Base-by-base conservation (phyloP, 2,888 invertebrate species). In the Crematogaster levior region DNA sequence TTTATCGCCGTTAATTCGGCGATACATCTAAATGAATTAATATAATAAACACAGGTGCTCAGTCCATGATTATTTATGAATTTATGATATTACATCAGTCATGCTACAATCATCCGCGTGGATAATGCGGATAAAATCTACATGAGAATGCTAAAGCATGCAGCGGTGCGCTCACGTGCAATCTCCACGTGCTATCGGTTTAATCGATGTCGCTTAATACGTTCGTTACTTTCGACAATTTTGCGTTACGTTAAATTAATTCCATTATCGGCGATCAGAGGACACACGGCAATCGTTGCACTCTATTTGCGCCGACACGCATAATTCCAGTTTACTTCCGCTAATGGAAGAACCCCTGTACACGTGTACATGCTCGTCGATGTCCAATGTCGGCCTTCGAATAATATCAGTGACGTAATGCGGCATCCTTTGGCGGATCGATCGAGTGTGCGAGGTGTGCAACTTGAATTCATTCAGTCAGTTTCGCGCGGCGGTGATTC, bases 381-480 rank as follows among this genome's bases (percentile, higher is more conserved):
- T 89, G 82, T 6, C 75, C 82, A 58, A 72, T 74, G 83, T 72
- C 70, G 84, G 63, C 56, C 65, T 68, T 60, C 72, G 82, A 83
- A 86, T 83, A 85, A 89, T 82, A 82, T 40, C 83, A 61, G 65
- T 72, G 56, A 61, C 58, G 60, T 15, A 34, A 58, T 60, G 48
- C 24, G 53, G 51, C 56, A 21, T 46, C 46, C 66, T 65, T 43
- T 30, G 60, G 81, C 65, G 51, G 68, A 87, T 89, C 89, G 89
- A 89, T 86, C 72, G 84, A 82, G 68, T 24, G 43, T 7, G 70
- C n/a, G 51, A 46, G 30, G 34, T 46, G 72, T 58, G 75, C 82
- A 75, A 81, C 83, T 85, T 84, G 82, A 84, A 87, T 89, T 89
- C 84, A 72, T 88, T 88, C 84, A 82, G 84, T 90, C 89, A 89